These are phyloP conservation scores for Lithophane semibrunnea DNA, from an alignment of 2,888 invertebrate species.

Conservation along the genomic window DNA sequence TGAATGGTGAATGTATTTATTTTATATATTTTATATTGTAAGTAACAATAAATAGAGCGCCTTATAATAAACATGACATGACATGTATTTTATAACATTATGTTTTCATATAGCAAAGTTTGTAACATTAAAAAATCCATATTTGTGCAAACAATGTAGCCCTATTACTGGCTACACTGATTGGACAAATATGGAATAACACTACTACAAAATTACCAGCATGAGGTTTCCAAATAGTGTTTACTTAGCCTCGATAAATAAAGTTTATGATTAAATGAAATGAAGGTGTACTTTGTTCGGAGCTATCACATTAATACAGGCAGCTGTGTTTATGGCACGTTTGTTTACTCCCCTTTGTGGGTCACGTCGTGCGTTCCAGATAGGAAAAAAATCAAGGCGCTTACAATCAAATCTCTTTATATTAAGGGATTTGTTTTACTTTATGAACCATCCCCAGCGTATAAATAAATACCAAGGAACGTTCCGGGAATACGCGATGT, in stretches of 20 bases:
- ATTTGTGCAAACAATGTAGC: background rate
- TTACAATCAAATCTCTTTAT: conserved; percentile 69
- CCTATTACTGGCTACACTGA: background rate
- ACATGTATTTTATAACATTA: background rate
- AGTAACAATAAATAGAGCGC: background rate
- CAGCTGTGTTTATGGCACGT: conserved; percentile 73
- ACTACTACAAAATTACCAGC: conserved; percentile 30
- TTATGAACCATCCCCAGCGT: conserved; percentile 51
- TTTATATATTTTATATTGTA: background rate
- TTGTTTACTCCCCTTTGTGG: conserved; percentile 70
- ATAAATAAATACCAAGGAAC: conserved; percentile 63
- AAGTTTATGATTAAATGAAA: conserved; percentile 57
- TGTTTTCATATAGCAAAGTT: background rate
- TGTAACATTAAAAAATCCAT: conserved; percentile 5
- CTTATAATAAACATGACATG: background rate
- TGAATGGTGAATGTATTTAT: background rate
- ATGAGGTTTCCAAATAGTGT: conserved; percentile 37
- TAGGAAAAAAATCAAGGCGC: conserved; percentile 65
- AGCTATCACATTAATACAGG: conserved; percentile 75
- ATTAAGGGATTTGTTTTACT: conserved; percentile 66
- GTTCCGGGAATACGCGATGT: conserved; percentile 60
- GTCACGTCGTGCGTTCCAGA: conserved; percentile 62
- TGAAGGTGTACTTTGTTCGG: conserved; percentile 73
- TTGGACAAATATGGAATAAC: background rate
- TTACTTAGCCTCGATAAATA: conserved; percentile 43